phyloP scores from a whole-genome alignment of 35 echinoderm and acorn worm species.

The Lytechinus variegatus region DNA sequence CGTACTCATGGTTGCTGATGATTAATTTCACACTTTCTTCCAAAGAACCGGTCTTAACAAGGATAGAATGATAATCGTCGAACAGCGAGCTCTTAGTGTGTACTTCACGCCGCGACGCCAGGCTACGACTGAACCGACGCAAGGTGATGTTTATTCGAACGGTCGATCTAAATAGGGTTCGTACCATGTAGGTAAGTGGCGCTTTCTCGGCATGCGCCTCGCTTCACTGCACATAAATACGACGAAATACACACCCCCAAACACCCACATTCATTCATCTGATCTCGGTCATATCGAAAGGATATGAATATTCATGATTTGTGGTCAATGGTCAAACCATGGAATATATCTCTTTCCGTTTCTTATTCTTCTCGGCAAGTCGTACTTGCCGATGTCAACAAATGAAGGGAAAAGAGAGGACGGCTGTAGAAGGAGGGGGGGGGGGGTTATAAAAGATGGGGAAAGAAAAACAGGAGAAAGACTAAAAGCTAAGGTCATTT shows the following conservation, averaged over 20 bases:
- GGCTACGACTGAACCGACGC: neutral
- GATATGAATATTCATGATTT: neutral
- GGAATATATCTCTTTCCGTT: too few relatives aligned
- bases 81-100: neutral
- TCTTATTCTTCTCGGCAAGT: too few relatives aligned
- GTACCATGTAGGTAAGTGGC: neutral
- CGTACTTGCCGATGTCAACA: too few relatives aligned
- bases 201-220: neutral
- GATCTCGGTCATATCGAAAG: neutral
- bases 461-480: too few relatives aligned
- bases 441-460: too few relatives aligned
- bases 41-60: neutral
- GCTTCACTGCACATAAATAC: neutral
- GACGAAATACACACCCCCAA: neutral
- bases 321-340: neutral
- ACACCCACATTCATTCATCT: neutral
- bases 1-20: conserved; percentile 26
- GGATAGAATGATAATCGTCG: neutral
- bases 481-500: too few relatives aligned
- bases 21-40: neutral
- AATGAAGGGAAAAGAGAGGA: too few relatives aligned
- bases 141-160: neutral
- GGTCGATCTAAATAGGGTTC: too few relatives aligned
- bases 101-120: neutral
- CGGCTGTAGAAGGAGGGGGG: too few relatives aligned